Percentiles rank a stretch among this genome's conserved stretches.
Evolutionary conservation across 2,888 invertebrate species (phyloP).

Genomic region (Andrena hattorfiana): DNA sequence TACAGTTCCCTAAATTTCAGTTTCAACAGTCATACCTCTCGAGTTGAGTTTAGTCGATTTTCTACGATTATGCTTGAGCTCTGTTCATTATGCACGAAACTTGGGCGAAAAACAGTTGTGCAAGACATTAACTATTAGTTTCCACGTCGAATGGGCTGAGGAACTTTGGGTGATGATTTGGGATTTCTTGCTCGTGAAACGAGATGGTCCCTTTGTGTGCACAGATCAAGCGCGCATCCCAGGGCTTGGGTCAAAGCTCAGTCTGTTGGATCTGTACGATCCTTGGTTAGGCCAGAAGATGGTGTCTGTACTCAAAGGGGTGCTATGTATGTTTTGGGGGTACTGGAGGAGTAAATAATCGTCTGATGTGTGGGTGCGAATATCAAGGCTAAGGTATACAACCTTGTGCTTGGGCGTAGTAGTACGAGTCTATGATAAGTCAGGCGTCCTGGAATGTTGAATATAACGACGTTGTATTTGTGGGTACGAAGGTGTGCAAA

Average conservation of each 20-base stretch:
- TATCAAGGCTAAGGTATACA: not conserved
- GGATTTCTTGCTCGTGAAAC: constrained; percentile 19
- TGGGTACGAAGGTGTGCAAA: too few relatives aligned
- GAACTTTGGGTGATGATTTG: constrained; percentile 8
- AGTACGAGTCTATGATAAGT: not conserved
- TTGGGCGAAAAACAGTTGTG: not conserved
- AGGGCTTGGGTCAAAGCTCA: constrained; percentile 3
- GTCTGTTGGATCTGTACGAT: not conserved
- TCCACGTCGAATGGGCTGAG: too few relatives aligned
- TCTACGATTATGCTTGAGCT: not conserved
- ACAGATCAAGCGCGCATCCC: not conserved
- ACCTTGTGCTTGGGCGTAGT: not conserved
- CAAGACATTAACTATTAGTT: not conserved
- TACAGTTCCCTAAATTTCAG: too few relatives aligned
- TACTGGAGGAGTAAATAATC: constrained; percentile 3
- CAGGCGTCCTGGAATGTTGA: not conserved
- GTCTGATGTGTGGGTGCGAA: not conserved
- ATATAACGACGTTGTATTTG: not conserved
- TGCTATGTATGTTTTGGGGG: not conserved
- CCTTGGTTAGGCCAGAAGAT: not conserved
- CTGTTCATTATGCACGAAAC: not conserved
- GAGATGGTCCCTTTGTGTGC: constrained; percentile 12
- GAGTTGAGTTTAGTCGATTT: not conserved
- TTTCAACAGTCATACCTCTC: not conserved
- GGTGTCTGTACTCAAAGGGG: not conserved